These are phyloP conservation scores for Opisthocomus hoazin DNA, from an alignment of 2,113 vertebrate species.

Conservation along the genomic window DNA sequence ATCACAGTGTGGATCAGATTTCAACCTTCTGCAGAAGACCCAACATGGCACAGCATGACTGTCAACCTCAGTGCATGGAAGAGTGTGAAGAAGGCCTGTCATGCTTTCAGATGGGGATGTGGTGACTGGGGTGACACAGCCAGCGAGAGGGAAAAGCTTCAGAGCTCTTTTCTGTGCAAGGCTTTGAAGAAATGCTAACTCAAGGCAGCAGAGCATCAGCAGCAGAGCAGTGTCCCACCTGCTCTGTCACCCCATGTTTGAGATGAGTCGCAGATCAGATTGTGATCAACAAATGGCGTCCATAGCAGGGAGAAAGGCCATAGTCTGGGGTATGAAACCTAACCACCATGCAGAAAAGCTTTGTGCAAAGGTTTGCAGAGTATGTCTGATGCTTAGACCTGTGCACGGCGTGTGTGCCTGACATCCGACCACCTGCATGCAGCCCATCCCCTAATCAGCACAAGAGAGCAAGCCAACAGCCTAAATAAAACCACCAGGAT, in stretches of 20 bases:
- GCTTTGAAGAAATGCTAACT: not conserved
- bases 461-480: not conserved
- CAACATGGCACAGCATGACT: rapidly evolving
- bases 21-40: not conserved
- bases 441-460: not conserved
- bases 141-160: not conserved
- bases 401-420: rapidly evolving
- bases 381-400: not conserved
- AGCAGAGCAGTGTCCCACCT: not conserved
- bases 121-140: too few species aligned
- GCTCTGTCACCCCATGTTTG: not conserved
- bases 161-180: not conserved
- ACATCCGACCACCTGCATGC: not conserved
- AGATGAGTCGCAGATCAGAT: not conserved
- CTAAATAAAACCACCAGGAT: not conserved
- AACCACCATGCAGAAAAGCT: not conserved
- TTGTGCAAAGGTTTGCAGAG: not conserved
- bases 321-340: not conserved
- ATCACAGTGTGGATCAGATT: not conserved
- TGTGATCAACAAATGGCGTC: not conserved
- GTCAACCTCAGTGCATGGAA: too few species aligned
- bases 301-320: rapidly evolving
- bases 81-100: too few species aligned
- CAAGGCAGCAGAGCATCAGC: not conserved
- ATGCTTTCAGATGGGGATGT: not conserved